Evolutionary conservation across 2,888 invertebrate genomes (phyloP).

Genomic region (Dicycla oo): DNA sequence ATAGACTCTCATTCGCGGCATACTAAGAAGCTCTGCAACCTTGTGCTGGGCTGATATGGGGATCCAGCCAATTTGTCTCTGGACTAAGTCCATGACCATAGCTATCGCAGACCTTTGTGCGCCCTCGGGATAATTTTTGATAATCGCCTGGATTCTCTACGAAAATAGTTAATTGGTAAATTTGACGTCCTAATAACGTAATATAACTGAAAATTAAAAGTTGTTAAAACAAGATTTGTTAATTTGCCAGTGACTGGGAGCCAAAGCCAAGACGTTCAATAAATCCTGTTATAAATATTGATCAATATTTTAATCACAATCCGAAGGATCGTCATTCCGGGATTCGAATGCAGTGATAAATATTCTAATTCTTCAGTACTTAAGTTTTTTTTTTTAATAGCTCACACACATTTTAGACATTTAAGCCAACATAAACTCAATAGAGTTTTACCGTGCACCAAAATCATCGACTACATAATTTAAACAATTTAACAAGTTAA

Average conservation of each 20-base stretch:
- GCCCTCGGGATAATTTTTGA: constrained; percentile 83
- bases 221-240: not conserved
- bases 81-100: constrained; percentile 80
- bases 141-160: constrained; percentile 79
- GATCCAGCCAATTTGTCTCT: constrained; percentile 86
- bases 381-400: too few species aligned
- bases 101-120: constrained; percentile 77
- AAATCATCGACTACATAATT: too few species aligned
- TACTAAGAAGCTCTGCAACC: constrained; percentile 78
- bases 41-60: constrained; percentile 87
- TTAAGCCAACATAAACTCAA: too few species aligned
- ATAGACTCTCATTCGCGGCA: constrained; percentile 85
- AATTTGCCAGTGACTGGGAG: not conserved
- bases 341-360: too few species aligned
- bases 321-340: too few species aligned
- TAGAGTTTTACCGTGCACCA: too few species aligned
- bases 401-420: too few species aligned
- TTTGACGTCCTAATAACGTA: not conserved
- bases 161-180: constrained; percentile 42
- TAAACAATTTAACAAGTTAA: too few species aligned
- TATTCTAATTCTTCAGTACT: too few species aligned
- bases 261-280: not conserved
- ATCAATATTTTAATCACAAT: not conserved
- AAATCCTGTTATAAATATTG: not conserved
- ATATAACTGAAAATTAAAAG: not conserved